phyloP scores from a whole-genome alignment of 2,888 invertebrate genomes.

The Lordiphosa fenestrarum region DNA sequence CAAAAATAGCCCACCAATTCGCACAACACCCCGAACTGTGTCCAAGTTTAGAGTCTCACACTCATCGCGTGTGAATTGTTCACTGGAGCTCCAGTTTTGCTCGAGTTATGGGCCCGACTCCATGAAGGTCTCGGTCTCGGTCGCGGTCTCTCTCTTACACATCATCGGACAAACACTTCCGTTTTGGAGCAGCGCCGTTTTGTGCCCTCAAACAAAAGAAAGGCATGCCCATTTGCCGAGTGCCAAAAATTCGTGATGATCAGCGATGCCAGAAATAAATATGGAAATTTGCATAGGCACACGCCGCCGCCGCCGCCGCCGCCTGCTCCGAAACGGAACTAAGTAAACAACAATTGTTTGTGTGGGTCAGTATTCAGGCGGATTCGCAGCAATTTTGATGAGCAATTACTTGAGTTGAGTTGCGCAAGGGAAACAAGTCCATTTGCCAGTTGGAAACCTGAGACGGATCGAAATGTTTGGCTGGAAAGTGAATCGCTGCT shows the following conservation, averaged over 20 bases:
- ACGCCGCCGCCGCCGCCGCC: background rate
- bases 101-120: slow-evolving; percentile 5
- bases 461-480: too few relatives aligned
- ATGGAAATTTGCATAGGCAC: slow-evolving; percentile 23
- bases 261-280: slow-evolving; percentile 52
- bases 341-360: slow-evolving; percentile 42
- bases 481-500: too few relatives aligned
- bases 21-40: too few relatives aligned
- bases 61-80: slow-evolving; percentile 52
- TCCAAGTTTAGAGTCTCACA: slow-evolving; percentile 23
- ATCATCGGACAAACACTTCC: slow-evolving; percentile 70
- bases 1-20: background rate
- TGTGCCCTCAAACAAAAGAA: slow-evolving; percentile 14
- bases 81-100: slow-evolving; percentile 1
- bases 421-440: too few relatives aligned
- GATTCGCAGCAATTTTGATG: too few relatives aligned
- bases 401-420: too few relatives aligned
- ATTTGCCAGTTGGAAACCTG: too few relatives aligned
- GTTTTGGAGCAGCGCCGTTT: slow-evolving; percentile 38
- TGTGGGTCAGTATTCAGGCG: slow-evolving; percentile 52
- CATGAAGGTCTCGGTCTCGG: background rate
- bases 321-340: slow-evolving; percentile 3
- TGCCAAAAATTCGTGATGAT: slow-evolving; percentile 16
- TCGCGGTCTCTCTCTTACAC: slow-evolving; percentile 71
- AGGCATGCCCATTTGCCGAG: slow-evolving; percentile 10